These are phyloP conservation scores for Hirtodrosophila alboralis DNA, from an alignment of 2,888 invertebrate species.

Conservation along the genomic window DNA sequence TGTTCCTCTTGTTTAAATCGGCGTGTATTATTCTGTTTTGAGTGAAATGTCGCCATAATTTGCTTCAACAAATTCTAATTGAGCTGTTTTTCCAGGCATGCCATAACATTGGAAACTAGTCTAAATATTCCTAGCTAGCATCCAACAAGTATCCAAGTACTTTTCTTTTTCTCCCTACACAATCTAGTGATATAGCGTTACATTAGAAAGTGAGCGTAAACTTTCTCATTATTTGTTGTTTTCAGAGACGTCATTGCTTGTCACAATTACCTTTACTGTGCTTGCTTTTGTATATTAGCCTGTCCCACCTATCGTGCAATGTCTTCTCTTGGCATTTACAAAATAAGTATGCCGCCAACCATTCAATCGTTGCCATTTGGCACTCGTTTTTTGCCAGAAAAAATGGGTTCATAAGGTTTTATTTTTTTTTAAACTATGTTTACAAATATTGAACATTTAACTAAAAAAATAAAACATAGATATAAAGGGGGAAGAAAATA, in stretches of 20 bases:
- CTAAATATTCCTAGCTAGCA: too few relatives aligned
- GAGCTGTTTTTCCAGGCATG: too few relatives aligned
- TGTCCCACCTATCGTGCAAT: constrained; percentile 28
- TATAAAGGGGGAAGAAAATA: too few relatives aligned
- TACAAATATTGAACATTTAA: too few relatives aligned
- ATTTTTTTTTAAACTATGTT: constrained; percentile 35
- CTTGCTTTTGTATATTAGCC: constrained; percentile 11
- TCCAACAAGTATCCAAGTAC: too few relatives aligned
- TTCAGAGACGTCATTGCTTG: constrained; percentile 25
- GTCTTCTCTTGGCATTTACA: constrained; percentile 44
- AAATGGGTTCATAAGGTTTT: too few relatives aligned
- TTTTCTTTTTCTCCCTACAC: too few relatives aligned
- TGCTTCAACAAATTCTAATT: too few relatives aligned
- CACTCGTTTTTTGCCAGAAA: constrained; percentile 42
- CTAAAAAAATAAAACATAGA: too few relatives aligned
- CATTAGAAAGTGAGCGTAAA: constrained; percentile 68
- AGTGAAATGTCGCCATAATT: not conserved
- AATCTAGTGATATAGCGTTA: constrained; percentile 51
- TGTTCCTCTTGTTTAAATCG: constrained; percentile 5
- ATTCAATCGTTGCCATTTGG: constrained; percentile 49
- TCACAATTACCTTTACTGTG: constrained; percentile 12
- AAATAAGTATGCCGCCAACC: constrained; percentile 46
- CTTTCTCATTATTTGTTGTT: constrained; percentile 57
- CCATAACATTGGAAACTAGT: too few relatives aligned
- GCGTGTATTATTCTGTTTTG: not conserved